Evolutionary conservation across 2,888 invertebrate species (phyloP), one percentile per base, ranked within the genome.

Genomic region (Euphydryas editha): DNA sequence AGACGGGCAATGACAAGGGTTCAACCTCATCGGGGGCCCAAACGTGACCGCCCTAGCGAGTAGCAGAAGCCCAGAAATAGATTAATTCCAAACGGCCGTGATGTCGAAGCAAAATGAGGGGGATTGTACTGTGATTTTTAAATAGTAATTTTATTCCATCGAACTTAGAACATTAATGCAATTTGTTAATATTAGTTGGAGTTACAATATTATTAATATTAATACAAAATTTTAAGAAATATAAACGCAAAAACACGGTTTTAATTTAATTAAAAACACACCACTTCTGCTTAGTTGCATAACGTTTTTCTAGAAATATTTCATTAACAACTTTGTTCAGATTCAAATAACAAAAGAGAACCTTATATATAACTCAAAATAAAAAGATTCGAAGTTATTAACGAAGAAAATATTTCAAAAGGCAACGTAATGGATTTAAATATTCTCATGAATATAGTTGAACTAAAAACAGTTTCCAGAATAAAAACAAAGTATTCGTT

Each of bases 1-100:
- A 69, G 77, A 75, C 76, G 72, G 72, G 72, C 68, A 68, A 71
- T 77, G 81, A 80, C 77, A 74, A 78, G 80, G 81, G 80, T 79
- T 70, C 69, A 63, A 70, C 72, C 68, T 72, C 68, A 64, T 60
- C 67, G 69, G 65, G 63, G 51, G 49, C 65, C 63, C 44, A 62
- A 56, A 75, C 75, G 77, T 76, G 75, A 73, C 63, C 68, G 71
- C 39, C 71, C 69, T 69, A 59, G 65, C 59, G 76, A 74, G 73
- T 73, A 76, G 68, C 55, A 30, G 64, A 61, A 30, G 39, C 54
- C 68, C 61, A 57, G 66, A 67, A 67, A 59, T 64, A 59, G 61
- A 69, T 71, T 69, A 71, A 65, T 69, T 65, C 66, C 66, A 54
- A 64, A 63, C 69, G 61, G 51, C 60, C 59, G 59, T 62, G 54